Percentiles rank a stretch among this genome's conserved stretches.
These are phyloP conservation scores for Gryon sp. DNA, from an alignment of 1,140 invertebrate genomes.

Conservation along the genomic window DNA sequence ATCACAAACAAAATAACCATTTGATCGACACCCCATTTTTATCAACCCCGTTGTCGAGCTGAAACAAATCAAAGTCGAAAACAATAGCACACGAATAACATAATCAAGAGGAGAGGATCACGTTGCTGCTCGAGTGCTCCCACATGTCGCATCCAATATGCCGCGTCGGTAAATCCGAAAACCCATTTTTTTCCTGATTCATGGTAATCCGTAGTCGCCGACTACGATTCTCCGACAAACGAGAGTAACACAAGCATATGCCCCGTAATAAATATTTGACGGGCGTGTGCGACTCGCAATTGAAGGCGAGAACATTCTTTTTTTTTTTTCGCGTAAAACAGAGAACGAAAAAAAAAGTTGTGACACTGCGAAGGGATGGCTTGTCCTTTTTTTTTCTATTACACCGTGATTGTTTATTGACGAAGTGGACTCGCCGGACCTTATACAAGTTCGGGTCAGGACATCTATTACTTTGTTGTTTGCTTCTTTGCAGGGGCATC, in stretches of 20 bases:
- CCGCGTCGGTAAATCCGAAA: constrained; percentile 66
- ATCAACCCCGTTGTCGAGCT: constrained; percentile 10
- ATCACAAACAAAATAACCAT: constrained; percentile 29
- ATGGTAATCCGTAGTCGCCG: constrained; percentile 68
- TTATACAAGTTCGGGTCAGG: constrained; percentile 67
- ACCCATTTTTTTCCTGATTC: constrained; percentile 72
- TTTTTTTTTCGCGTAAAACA: constrained; percentile 33
- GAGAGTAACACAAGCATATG: constrained; percentile 65
- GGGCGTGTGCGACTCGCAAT: constrained; percentile 58
- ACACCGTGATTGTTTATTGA: constrained; percentile 79
- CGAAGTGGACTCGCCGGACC: constrained; percentile 75
- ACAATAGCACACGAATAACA: constrained; percentile 61
- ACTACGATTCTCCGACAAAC: constrained; percentile 36
- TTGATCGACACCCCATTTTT: constrained; percentile 42
- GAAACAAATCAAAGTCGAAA: constrained; percentile 65
- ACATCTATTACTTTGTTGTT: constrained; percentile 80
- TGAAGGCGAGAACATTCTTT: constrained; percentile 45
- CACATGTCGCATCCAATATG: constrained; percentile 65
- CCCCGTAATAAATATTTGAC: constrained; percentile 75
- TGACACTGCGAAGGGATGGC: constrained; percentile 21
- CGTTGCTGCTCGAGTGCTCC: constrained; percentile 64
- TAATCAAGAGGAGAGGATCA: constrained; percentile 60
- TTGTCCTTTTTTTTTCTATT: constrained; percentile 74
- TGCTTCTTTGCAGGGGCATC: constrained; percentile 57
- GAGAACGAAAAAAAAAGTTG: constrained; percentile 39